These are phyloP conservation scores for Drosophila rufa DNA, from an alignment of 1,140 invertebrate species.

Conservation along the genomic window DNA sequence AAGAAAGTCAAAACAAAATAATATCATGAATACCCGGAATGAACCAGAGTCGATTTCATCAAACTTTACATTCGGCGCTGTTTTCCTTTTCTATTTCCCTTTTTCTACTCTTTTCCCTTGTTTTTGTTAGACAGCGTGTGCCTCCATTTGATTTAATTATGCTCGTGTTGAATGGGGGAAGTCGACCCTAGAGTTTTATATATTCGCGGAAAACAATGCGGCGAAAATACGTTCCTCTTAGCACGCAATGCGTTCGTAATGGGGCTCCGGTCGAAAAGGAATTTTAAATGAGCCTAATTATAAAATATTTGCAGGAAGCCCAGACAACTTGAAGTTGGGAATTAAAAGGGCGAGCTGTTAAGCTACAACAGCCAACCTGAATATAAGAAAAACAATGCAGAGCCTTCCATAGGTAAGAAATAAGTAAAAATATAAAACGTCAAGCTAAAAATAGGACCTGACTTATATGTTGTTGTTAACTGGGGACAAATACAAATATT, in stretches of 20 bases:
- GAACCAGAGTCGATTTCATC: conserved; percentile 29
- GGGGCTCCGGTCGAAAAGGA: conserved; percentile 6
- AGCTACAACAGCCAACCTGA: neutral
- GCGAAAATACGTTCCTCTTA: conserved; percentile 25
- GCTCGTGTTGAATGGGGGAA: neutral
- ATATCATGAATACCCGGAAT: conserved; percentile 54
- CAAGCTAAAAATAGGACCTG: neutral
- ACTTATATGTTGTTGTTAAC: neutral
- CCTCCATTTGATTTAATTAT: conserved; percentile 58
- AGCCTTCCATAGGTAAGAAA: neutral
- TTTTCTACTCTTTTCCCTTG: conserved; percentile 2
- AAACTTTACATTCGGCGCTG: conserved; percentile 32
- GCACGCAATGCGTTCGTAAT: conserved; percentile 33
- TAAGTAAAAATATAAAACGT: neutral
- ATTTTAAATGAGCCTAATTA: conserved; percentile 34
- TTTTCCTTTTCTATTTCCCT: conserved; percentile 12
- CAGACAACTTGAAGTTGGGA: neutral
- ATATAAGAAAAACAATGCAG: neutral
- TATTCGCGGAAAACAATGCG: conserved; percentile 18
- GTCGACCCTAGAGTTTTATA: neutral
- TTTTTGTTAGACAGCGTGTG: conserved; percentile 22
- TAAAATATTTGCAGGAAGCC: neutral
- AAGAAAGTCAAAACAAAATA: conserved; percentile 37
- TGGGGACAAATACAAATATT: neutral
- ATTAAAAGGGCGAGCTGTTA: neutral